phyloP scores from a whole-genome alignment of 2,888 invertebrate species.

The Tinea trinotella region DNA sequence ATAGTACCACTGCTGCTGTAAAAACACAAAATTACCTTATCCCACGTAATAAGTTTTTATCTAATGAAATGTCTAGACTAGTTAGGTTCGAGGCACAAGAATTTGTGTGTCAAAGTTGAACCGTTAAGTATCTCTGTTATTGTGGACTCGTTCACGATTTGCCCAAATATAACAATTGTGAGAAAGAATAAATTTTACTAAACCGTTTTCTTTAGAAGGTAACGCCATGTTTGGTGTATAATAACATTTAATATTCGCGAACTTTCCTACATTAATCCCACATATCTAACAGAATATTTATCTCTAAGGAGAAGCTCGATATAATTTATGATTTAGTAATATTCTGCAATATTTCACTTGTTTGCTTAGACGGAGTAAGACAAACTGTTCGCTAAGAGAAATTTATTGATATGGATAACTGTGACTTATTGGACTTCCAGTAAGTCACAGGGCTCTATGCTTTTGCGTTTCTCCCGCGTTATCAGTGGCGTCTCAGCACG shows the following conservation, averaged over 20 bases:
- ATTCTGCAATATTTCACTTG: neutral
- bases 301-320: neutral
- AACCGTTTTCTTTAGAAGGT: constrained; percentile 28
- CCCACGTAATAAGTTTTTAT: constrained; percentile 8
- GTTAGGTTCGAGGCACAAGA: neutral
- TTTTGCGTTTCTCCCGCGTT: constrained; percentile 25
- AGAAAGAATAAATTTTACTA: constrained; percentile 30
- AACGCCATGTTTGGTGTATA: constrained; percentile 23
- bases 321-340: neutral
- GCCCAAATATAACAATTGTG: constrained; percentile 39
- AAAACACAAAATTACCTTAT: neutral
- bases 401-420: constrained; percentile 13
- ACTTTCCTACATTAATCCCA: constrained; percentile 1
- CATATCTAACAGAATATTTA: neutral
- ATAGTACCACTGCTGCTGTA: constrained; percentile 1
- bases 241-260: neutral
- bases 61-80: constrained; percentile 3
- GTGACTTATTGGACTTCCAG: constrained; percentile 26
- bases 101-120: constrained; percentile 59
- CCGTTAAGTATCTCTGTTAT: constrained; percentile 49
- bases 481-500: constrained; percentile 27
- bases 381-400: neutral
- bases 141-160: constrained; percentile 41
- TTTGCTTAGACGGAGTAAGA: neutral
- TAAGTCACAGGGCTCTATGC: constrained; percentile 12